phyloP scores from a whole-genome alignment of 1,140 invertebrate genomes.

The Anastrepha obliqua region DNA sequence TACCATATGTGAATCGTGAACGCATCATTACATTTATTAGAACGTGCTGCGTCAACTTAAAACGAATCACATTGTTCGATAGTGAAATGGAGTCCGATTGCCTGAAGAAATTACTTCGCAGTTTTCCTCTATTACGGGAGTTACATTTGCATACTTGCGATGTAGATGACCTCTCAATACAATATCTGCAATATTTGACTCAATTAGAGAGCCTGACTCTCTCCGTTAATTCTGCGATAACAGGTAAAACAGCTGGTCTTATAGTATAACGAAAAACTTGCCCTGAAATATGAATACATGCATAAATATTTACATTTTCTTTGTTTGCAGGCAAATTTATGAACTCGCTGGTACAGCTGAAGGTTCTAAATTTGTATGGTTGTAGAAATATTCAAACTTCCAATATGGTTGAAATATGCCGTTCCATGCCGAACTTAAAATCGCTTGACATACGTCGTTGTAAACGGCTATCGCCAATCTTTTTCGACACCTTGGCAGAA shows the following conservation, averaged over 20 bases:
- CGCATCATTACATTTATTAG: conserved; percentile 61
- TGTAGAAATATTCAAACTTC: conserved; percentile 10
- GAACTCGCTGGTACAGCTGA: background rate
- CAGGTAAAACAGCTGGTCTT: background rate
- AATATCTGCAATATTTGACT: background rate
- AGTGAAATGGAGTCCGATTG: background rate
- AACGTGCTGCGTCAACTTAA: conserved; percentile 59
- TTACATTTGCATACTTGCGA: conserved; percentile 22
- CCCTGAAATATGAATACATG: background rate
- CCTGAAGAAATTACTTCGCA: conserved; percentile 57
- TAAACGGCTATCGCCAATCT: background rate
- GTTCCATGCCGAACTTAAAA: background rate
- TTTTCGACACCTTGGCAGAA: background rate
- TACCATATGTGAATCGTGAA: conserved; percentile 51
- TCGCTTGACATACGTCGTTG: background rate
- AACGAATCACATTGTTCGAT: background rate
- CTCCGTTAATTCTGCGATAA: background rate
- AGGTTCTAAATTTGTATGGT: background rate
- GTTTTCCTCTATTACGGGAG: background rate
- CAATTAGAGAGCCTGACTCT: background rate
- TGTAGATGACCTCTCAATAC: conserved; percentile 12
- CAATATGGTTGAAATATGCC: background rate
- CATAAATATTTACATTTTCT: background rate
- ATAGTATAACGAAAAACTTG: background rate
- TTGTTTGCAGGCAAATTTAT: background rate